phyloP scores from a whole-genome alignment of 2,797 vertebrate genomes.

The Esox masquinongy region DNA sequence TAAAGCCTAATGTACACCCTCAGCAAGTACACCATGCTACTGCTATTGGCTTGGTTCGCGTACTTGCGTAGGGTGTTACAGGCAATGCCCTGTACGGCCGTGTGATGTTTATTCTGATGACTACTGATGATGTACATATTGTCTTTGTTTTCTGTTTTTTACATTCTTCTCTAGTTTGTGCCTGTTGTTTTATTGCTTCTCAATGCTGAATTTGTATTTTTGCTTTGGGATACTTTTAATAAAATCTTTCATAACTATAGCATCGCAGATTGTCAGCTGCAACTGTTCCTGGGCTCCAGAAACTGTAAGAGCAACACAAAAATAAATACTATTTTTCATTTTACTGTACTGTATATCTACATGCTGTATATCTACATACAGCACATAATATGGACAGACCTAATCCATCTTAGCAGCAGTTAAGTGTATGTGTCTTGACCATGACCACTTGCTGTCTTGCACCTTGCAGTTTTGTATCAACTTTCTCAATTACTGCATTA shows the following conservation, averaged over 20 bases:
- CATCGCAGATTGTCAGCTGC: neutral
- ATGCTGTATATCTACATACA: no score
- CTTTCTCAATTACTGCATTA: no score
- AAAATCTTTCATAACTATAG: neutral
- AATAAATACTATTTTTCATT: no score
- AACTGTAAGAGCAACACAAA: no score
- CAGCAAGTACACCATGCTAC: neutral
- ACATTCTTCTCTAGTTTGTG: neutral
- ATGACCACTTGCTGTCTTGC: no score
- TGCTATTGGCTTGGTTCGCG: neutral
- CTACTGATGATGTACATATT: neutral
- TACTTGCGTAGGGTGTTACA: neutral
- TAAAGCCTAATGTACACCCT: neutral
- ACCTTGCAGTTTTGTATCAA: no score
- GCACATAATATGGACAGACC: no score
- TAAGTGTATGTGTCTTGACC: no score
- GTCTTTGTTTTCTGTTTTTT: neutral
- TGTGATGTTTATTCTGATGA: neutral
- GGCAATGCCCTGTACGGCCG: neutral
- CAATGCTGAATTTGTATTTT: neutral
- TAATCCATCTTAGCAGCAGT: no score
- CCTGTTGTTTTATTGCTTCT: neutral
- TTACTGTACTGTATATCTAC: no score
- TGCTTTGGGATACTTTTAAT: slow-evolving; percentile 1
- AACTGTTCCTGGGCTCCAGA: no score